phyloP scores from a whole-genome alignment of 2,113 vertebrate genomes.

The Macrotis lagotis region DNA sequence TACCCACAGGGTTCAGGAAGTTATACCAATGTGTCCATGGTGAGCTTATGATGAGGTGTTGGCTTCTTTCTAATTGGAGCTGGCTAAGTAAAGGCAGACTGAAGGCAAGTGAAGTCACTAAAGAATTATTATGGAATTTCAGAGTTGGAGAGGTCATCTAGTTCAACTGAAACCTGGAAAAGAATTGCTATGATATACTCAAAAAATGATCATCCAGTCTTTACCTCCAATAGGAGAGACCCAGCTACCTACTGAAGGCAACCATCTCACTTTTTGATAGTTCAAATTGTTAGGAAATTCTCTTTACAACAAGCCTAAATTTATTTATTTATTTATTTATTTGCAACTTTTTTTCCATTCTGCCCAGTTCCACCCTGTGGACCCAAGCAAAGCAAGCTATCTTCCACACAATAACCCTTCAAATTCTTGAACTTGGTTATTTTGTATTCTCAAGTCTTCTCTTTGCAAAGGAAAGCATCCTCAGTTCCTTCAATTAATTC shows the following conservation, averaged over 20 bases:
- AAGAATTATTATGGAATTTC: not conserved
- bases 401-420: not conserved
- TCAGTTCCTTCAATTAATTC: not conserved
- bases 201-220: not conserved
- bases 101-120: not conserved
- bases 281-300: not conserved
- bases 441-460: not conserved
- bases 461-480: not conserved
- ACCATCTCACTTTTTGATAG: not conserved
- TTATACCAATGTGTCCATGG: not conserved
- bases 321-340: constrained; percentile 1
- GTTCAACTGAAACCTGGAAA: not conserved
- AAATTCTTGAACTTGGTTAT: not conserved
- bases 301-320: not conserved
- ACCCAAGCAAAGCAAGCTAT: not conserved
- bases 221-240: not conserved
- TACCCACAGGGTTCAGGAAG: not conserved
- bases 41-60: not conserved
- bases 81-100: not conserved
- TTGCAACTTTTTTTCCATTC: not conserved
- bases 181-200: not conserved
- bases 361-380: not conserved
- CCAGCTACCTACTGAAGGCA: not conserved
- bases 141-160: not conserved
- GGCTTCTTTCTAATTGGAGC: not conserved